Base-by-base conservation (phyloP, 2,797 vertebrate species). In the Eulemur albifrons region DNA sequence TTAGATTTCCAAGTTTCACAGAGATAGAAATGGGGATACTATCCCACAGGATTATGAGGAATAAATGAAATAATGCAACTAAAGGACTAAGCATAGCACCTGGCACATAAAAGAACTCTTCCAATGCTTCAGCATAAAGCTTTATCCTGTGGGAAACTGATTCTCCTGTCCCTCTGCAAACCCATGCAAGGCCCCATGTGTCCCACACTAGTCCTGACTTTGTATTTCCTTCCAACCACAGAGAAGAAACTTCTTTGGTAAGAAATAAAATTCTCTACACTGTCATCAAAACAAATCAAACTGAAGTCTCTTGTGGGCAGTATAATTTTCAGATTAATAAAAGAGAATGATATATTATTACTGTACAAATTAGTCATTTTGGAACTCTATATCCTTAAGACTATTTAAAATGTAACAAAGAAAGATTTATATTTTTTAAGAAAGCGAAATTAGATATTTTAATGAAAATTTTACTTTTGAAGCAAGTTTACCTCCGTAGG, bases 251-350 rank as follows among this genome's bases (percentile, higher is more conserved):
- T 54, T 57, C 21, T 93, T 88, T 13, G 38, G 63, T 76, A 72
- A 96, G 79, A 97, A 97, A 88, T 79, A 59, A 76, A 75, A 63
- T 82, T 82, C 81, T 94, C 92, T 72, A 65, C 32, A 32, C n/a
- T 40, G 75, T 61, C 79, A 80, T 89, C 80, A 88, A 69, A 94
- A 92, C 57, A 79, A 93, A 95, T 54, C 57, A 69, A 88, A 88
- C 83, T 59, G 15, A 76, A 35, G 63, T 88, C 94, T 83, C 54
- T 50, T 30, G 13, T 92, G 92, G 50, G 48, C 30, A 85, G 57
- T 73, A 40, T 35, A 27, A 84, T 76, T 95, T 94, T 88, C 57
- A 92, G 88, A 88, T 80, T 85, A 95, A 92, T 93, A 90, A 90
- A 88, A 92, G 54, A 92, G 63, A 92, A 95, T 17, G 45, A 21